Percentiles rank a stretch among this genome's conserved stretches.
These are phyloP conservation scores for Cydia amplana DNA, from an alignment of 1,140 invertebrate species.

Conservation along the genomic window DNA sequence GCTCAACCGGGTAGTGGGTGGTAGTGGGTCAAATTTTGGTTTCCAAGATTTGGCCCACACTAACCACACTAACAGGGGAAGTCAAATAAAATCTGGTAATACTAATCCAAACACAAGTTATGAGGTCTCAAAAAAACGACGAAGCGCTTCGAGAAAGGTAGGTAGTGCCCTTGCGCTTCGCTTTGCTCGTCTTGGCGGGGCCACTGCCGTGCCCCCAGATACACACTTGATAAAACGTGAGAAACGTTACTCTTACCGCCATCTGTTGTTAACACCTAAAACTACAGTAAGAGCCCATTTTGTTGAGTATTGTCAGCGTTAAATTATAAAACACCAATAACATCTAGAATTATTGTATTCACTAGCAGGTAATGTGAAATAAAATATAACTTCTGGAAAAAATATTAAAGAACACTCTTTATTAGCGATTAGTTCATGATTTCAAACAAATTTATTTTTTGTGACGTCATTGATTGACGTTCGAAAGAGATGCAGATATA, in stretches of 20 bases:
- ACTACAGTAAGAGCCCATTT: background rate
- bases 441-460: background rate
- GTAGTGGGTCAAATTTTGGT: too few relatives aligned
- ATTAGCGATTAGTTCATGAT: too few relatives aligned
- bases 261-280: background rate
- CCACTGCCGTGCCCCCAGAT: too few relatives aligned
- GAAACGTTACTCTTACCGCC: background rate
- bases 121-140: too few relatives aligned
- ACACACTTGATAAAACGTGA: too few relatives aligned
- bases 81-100: background rate
- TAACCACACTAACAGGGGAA: too few relatives aligned
- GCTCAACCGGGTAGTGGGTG: too few relatives aligned
- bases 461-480: background rate
- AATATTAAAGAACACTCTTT: background rate
- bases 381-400: background rate
- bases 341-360: background rate
- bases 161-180: too few relatives aligned
- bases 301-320: background rate
- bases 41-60: too few relatives aligned
- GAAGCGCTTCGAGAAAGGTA: too few relatives aligned
- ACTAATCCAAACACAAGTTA: too few relatives aligned
- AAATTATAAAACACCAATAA: background rate
- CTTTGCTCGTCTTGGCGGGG: too few relatives aligned
- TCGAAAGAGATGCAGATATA: constrained; percentile 1
- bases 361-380: background rate